Base-by-base conservation (phyloP, 2,888 invertebrate genomes). In the Trimorus sp. region DNA sequence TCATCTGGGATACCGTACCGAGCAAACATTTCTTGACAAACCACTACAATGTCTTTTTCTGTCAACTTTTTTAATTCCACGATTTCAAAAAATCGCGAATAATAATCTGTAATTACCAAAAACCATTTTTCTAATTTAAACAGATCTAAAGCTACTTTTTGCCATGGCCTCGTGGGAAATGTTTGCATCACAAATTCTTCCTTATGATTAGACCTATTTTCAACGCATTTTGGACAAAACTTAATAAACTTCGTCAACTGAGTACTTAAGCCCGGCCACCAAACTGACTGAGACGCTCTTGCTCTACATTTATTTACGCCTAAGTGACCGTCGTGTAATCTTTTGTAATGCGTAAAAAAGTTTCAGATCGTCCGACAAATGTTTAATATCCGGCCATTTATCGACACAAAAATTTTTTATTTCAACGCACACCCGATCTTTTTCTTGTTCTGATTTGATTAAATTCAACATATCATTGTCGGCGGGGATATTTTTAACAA, bases 121-220 rank as follows among this genome's bases (percentile, higher is more conserved):
- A 73, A 85, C 80, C 79, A 83, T 53, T 54, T 54, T 8, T 54
- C 54, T 8, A 26, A 36, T 54, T 54, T 54, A 36, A 36, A 54
- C 54, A 54, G 36, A 36, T 54, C 54, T 36, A 54, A 26, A 7
- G 26, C 54, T 7, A 54, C 12, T 54, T 54, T 54, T 80, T 80
- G 16, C 54, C 54, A 12, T 12, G 54, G 54, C 42, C 38, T 83
- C 82, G 11, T 84, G 83, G 75, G 86, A 87, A 60, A 83, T 59
- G 63, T 83, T 83, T 4, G 56, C 37, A 14, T 48, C 6, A 48
- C 36, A 51, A 74, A 74, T 5, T 65, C 42, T 5, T 71, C 71
- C n/a, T 51, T 38, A 42, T 16, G 9, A 45, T 71, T 60, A 15
- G 36, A 40, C 15, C 62, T 26, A 14, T 60, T 1, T 51, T 62